Conservation (phyloP, 2,888 invertebrate genomes). For the Pteria penguin region DNA sequence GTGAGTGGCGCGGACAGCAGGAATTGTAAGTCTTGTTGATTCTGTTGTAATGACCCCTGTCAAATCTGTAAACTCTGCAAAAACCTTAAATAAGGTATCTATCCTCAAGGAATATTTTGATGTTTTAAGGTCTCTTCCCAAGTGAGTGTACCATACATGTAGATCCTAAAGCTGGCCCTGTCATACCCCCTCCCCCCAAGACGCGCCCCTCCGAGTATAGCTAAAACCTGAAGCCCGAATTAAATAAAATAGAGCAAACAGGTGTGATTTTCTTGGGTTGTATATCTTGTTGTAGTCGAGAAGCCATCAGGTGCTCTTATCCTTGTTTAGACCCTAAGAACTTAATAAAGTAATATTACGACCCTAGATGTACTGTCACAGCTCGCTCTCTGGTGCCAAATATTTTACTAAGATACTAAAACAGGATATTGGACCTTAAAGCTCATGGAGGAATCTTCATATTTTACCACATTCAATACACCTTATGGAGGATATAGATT, state of each 20-base stretch:
- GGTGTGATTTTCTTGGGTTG: too few relatives aligned
- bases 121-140: too few relatives aligned
- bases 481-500: constrained; percentile 36
- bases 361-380: constrained; percentile 43
- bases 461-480: background rate
- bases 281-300: constrained; percentile 3
- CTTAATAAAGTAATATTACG: constrained; percentile 43
- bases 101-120: too few relatives aligned
- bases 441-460: constrained; percentile 30
- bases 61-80: too few relatives aligned
- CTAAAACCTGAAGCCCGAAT: too few relatives aligned
- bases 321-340: constrained; percentile 39
- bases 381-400: constrained; percentile 41
- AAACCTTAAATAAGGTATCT: too few relatives aligned
- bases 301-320: constrained; percentile 21
- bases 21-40: constrained; percentile 31
- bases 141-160: too few relatives aligned
- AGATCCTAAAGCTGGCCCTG: too few relatives aligned
- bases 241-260: too few relatives aligned
- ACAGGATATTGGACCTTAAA: constrained; percentile 54
- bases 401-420: constrained; percentile 49
- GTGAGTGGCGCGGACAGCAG: too few relatives aligned
- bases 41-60: constrained; percentile 8
- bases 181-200: too few relatives aligned
- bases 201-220: too few relatives aligned